Conservation (phyloP, 2,888 invertebrate genomes). For the Orthosia incerta region DNA sequence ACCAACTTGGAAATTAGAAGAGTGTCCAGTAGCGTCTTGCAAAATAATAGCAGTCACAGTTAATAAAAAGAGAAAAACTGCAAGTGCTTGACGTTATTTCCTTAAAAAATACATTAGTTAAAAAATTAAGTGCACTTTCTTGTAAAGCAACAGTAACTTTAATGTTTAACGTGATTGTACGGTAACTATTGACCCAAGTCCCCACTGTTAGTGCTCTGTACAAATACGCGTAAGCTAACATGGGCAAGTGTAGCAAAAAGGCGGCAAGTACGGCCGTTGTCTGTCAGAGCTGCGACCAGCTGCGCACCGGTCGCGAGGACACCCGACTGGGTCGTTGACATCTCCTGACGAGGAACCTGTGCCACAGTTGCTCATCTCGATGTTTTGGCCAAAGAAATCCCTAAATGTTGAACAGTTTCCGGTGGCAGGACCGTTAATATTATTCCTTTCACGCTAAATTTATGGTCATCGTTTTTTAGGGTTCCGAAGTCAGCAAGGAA, state of each 20-base stretch:
- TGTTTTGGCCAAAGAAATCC: neutral
- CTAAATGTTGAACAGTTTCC: neutral
- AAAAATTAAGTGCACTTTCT: neutral
- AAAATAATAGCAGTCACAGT: neutral
- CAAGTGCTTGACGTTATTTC: neutral
- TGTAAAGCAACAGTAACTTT: neutral
- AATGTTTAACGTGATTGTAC: neutral
- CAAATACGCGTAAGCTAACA: conserved; percentile 32
- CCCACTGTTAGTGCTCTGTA: conserved; percentile 21
- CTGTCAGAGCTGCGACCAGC: conserved; percentile 43
- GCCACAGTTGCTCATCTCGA: conserved; percentile 16
- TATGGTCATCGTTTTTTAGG: neutral
- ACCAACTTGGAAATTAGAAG: neutral
- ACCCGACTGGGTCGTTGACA: conserved; percentile 59
- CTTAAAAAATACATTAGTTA: neutral
- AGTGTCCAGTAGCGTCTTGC: neutral
- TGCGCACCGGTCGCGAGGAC: conserved; percentile 45
- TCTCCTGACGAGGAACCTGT: conserved; percentile 3
- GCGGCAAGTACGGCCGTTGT: conserved; percentile 38
- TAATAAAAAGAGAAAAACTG: neutral
- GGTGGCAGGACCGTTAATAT: neutral
- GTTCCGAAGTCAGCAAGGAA: no score
- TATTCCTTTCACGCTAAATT: neutral
- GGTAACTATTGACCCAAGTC: conserved; percentile 15
- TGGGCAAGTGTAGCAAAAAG: conserved; percentile 49